A percentile compares a stretch with the other conserved stretches of the same genome.
Evolutionary conservation across 2,113 vertebrate species (phyloP).

Genomic region (Anas platyrhynchos): DNA sequence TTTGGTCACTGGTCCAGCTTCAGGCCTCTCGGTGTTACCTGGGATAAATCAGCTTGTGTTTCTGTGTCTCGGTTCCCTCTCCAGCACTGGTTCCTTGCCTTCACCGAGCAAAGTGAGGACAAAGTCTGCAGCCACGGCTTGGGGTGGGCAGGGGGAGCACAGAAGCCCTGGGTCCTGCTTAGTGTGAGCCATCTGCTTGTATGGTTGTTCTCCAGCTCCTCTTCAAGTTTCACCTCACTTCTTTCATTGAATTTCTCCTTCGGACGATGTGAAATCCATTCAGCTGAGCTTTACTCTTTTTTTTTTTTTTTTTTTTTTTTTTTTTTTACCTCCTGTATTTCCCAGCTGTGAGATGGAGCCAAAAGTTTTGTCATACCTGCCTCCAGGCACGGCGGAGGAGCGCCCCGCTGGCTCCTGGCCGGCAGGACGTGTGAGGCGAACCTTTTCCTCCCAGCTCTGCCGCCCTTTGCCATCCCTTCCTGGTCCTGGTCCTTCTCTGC

Average conservation of each 20-base stretch:
- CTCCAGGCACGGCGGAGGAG: background rate
- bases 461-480: background rate
- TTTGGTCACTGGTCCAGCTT: background rate
- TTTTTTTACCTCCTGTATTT: conserved; percentile 19
- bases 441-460: background rate
- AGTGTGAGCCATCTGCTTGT: background rate
- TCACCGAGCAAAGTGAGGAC: accelerated
- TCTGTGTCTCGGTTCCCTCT: background rate
- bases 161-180: background rate
- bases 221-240: background rate
- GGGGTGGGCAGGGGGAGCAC: background rate
- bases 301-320: background rate
- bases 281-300: background rate
- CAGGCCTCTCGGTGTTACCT: background rate
- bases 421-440: background rate
- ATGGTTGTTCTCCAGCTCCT: background rate
- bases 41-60: background rate
- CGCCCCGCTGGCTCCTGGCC: background rate
- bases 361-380: conserved; percentile 62
- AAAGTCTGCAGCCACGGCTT: background rate
- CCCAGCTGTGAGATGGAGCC: conserved; percentile 12
- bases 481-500: background rate
- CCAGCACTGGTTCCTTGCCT: background rate
- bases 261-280: conserved; percentile 49
- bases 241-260: conserved; percentile 30